These are phyloP conservation scores for Prunella fulvescens DNA, from an alignment of 2,113 vertebrate species.

Conservation along the genomic window DNA sequence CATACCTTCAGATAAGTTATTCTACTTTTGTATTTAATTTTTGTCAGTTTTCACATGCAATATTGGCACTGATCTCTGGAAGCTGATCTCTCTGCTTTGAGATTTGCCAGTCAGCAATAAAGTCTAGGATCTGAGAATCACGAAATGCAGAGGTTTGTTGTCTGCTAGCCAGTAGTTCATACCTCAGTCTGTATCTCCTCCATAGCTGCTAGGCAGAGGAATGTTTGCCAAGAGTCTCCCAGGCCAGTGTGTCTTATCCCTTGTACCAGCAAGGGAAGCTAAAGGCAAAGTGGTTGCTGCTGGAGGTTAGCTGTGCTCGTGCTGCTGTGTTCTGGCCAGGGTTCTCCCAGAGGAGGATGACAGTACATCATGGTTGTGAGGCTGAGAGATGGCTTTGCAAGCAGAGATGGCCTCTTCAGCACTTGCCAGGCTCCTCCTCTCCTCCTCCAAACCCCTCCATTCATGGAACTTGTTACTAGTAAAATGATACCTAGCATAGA, in stretches of 20 bases:
- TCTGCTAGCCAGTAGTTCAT: background rate
- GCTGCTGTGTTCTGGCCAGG: background rate
- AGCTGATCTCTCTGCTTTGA: background rate
- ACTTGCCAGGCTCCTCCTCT: background rate
- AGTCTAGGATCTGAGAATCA: background rate
- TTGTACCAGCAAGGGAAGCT: background rate
- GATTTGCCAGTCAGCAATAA: background rate
- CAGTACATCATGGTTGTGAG: background rate
- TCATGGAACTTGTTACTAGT: background rate
- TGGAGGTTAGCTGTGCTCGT: background rate
- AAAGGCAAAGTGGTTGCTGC: background rate
- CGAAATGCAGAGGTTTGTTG: background rate
- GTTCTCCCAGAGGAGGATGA: background rate
- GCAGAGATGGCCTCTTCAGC: background rate
- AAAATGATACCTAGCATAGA: background rate
- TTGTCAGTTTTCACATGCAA: background rate
- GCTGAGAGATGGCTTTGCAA: background rate
- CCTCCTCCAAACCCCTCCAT: background rate
- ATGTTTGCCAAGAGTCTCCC: background rate
- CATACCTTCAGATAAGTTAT: background rate
- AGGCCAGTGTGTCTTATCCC: background rate
- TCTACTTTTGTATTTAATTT: background rate
- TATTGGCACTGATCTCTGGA: background rate
- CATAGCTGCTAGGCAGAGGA: background rate
- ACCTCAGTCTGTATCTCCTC: background rate